A percentile compares a stretch with the other conserved stretches of the same genome.
phyloP scores from a whole-genome alignment of 2,888 invertebrate genomes.

The Tenthredo distinguenda region DNA sequence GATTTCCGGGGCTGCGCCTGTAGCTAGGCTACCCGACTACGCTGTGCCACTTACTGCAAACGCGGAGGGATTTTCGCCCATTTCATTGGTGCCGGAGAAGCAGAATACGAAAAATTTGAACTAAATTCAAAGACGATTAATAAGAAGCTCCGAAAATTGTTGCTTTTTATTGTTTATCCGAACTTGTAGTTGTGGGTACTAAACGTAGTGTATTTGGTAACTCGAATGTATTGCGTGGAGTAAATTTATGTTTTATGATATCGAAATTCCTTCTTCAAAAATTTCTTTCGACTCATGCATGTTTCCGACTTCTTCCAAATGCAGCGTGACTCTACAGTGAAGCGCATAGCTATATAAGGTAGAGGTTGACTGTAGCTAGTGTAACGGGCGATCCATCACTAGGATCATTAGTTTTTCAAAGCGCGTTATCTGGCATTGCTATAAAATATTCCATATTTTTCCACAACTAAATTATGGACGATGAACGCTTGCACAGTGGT shows the following conservation, averaged over 20 bases:
- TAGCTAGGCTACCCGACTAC: conserved; percentile 60
- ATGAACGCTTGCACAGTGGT: background rate
- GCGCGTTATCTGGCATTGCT: conserved; percentile 56
- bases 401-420: conserved; percentile 60
- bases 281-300: background rate
- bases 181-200: background rate
- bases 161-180: background rate
- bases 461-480: conserved; percentile 53
- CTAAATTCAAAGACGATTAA: background rate
- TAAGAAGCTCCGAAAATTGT: background rate
- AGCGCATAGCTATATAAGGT: background rate
- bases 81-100: background rate
- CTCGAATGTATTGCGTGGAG: background rate
- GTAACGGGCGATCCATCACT: conserved; percentile 60
- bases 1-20: conserved; percentile 67
- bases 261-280: background rate
- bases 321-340: background rate
- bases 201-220: background rate
- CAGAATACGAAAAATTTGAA: background rate
- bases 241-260: background rate
- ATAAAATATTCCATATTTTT: conserved; percentile 52
- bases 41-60: background rate
- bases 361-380: conserved; percentile 41
- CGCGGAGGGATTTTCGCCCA: background rate
- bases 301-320: background rate